A percentile compares a stretch with the other conserved stretches of the same genome.
phyloP scores from a whole-genome alignment of 2,888 invertebrate species.

The Sinotaia quadrata region DNA sequence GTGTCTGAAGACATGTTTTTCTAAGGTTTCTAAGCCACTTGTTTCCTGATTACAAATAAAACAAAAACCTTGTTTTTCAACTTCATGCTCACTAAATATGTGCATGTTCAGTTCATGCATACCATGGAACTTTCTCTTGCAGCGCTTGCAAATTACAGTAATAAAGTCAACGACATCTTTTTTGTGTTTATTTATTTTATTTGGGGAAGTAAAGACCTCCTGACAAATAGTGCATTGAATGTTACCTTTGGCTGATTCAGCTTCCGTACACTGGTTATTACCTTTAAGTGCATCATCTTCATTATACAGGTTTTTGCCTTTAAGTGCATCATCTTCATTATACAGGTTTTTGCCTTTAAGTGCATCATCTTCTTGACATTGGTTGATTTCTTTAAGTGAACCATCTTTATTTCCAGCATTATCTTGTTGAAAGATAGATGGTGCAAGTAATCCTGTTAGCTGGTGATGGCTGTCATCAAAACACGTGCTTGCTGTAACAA shows the following conservation, averaged over 20 bases:
- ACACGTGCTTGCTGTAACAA: too few species aligned
- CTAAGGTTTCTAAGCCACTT: slow-evolving; percentile 9
- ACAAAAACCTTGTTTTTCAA: slow-evolving; percentile 17
- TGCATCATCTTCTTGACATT: too few species aligned
- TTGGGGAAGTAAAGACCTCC: background rate
- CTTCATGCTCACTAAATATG: slow-evolving; percentile 20
- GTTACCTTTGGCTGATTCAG: background rate
- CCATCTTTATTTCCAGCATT: too few species aligned
- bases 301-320: too few species aligned
- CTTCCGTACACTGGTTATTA: too few species aligned
- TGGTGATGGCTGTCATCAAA: too few species aligned
- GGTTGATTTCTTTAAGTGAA: too few species aligned
- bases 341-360: too few species aligned
- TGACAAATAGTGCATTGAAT: background rate
- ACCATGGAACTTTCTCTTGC: slow-evolving; percentile 13
- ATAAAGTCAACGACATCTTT: background rate
- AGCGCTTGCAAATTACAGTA: slow-evolving; percentile 13
- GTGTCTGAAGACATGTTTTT: slow-evolving; percentile 17
- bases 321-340: too few species aligned
- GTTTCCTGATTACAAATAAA: slow-evolving; percentile 6
- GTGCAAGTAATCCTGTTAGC: too few species aligned
- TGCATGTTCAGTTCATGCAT: slow-evolving; percentile 25
- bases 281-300: too few species aligned
- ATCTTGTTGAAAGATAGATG: too few species aligned
- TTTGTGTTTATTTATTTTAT: background rate